Percentiles rank a stretch among this genome's conserved stretches.
Conservation (phyloP, 2,113 vertebrate species). For the Oenanthe oenanthe region DNA sequence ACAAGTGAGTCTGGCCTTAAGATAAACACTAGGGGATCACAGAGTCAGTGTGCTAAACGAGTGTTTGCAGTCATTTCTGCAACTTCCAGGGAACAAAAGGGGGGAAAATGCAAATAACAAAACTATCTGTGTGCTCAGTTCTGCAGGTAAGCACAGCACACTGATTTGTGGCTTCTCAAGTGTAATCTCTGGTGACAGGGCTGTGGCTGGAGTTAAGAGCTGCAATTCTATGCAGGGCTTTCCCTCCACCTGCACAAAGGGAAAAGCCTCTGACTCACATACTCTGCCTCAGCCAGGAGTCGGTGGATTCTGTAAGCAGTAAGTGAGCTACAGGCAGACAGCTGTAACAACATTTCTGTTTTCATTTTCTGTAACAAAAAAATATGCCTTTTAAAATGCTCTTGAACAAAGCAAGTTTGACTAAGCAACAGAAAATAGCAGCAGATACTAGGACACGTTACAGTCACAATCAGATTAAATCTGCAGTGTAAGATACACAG, state of each 20-base stretch:
- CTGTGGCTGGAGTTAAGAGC: not conserved
- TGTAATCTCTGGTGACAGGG: not conserved
- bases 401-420: not conserved
- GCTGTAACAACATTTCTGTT: constrained; percentile 5
- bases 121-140: not conserved
- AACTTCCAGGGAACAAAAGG: not conserved
- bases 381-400: not conserved
- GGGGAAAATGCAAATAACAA: not conserved
- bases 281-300: not conserved
- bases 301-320: not conserved
- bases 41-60: not conserved
- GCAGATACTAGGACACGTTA: not conserved
- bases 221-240: not conserved
- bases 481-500: not conserved
- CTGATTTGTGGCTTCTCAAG: not conserved
- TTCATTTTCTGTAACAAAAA: constrained; percentile 33
- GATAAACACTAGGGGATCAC: not conserved
- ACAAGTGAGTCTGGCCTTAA: not conserved
- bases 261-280: not conserved
- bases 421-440: not conserved
- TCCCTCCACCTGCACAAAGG: not conserved
- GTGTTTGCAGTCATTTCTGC: not conserved
- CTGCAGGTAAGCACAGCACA: not conserved
- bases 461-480: not conserved
- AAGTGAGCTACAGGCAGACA: not conserved